A percentile compares a stretch with the other conserved stretches of the same genome.
These are phyloP conservation scores for Hydropsyche betteni DNA, from an alignment of 2,888 invertebrate species.

Conservation along the genomic window DNA sequence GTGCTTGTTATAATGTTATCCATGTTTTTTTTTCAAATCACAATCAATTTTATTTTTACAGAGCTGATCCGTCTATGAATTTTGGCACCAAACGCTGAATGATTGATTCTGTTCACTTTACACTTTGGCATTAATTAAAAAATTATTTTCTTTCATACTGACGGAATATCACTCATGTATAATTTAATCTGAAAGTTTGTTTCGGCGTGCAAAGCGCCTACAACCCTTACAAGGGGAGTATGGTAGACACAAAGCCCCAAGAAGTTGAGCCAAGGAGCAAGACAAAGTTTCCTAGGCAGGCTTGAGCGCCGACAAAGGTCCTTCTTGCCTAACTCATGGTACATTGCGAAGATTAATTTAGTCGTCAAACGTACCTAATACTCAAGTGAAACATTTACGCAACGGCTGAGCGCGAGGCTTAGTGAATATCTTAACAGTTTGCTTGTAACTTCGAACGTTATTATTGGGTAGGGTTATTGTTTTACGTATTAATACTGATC, in stretches of 20 bases:
- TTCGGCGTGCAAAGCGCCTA: slow-evolving; percentile 10
- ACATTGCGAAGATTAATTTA: slow-evolving; percentile 48
- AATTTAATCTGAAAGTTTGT: slow-evolving; percentile 29
- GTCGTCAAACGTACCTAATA: slow-evolving; percentile 47
- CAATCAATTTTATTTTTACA: too few relatives aligned
- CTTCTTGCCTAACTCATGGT: neutral
- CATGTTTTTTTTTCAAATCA: too few relatives aligned
- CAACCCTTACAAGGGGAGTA: neutral
- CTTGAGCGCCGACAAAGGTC: slow-evolving; percentile 40
- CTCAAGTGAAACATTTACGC: slow-evolving; percentile 51
- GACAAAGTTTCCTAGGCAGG: slow-evolving; percentile 43
- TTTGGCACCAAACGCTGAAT: too few relatives aligned
- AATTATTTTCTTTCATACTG: neutral
- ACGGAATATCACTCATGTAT: slow-evolving; percentile 3
- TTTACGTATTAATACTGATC: too few relatives aligned
- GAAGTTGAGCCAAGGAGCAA: slow-evolving; percentile 38
- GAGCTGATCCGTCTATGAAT: too few relatives aligned
- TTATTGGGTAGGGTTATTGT: too few relatives aligned
- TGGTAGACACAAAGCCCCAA: slow-evolving; percentile 46
- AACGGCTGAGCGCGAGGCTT: slow-evolving; percentile 49
- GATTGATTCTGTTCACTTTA: too few relatives aligned
- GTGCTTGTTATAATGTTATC: too few relatives aligned
- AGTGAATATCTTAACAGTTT: slow-evolving; percentile 38
- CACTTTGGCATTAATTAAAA: slow-evolving; percentile 5
- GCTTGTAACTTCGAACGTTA: too few relatives aligned